Percentiles rank a stretch among this genome's conserved stretches.
Evolutionary conservation across 2,797 vertebrate species (phyloP).

Genomic region (Holocentrus rufus): DNA sequence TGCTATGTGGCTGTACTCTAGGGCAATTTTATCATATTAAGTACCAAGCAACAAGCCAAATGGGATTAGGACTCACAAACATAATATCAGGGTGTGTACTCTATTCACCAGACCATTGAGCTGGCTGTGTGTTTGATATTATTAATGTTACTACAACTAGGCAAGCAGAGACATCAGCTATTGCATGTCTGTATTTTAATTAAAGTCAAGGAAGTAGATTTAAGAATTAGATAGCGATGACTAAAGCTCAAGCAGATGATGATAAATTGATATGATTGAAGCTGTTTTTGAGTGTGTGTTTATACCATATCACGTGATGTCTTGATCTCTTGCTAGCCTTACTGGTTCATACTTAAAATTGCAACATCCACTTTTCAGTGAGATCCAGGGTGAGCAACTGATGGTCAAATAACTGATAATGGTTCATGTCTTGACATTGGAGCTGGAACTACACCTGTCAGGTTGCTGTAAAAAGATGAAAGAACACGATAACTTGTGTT

Average conservation of each 20-base stretch:
- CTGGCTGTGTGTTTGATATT: slow-evolving; percentile 10
- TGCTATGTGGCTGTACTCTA: slow-evolving; percentile 37
- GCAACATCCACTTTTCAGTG: too few species aligned
- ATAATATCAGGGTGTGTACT: slow-evolving; percentile 34
- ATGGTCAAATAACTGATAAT: too few species aligned
- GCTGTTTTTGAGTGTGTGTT: neutral
- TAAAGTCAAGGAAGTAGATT: neutral
- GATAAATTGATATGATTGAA: neutral
- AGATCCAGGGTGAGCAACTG: too few species aligned
- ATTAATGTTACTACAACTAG: slow-evolving; percentile 2
- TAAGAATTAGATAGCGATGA: neutral
- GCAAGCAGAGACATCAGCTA: neutral
- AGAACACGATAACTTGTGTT: too few species aligned
- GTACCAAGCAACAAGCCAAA: slow-evolving; percentile 47
- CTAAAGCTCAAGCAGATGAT: neutral
- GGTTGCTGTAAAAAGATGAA: too few species aligned
- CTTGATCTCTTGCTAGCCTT: neutral
- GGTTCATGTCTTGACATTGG: too few species aligned
- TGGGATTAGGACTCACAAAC: slow-evolving; percentile 49
- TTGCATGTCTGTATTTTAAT: neutral
- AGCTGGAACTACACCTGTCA: too few species aligned
- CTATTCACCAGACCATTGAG: slow-evolving; percentile 20
- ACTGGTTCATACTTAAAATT: too few species aligned
- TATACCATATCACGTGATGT: neutral
- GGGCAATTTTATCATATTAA: slow-evolving; percentile 32